Conservation (phyloP, 2,888 invertebrate genomes). For the Pseudolycoriella hygida region DNA sequence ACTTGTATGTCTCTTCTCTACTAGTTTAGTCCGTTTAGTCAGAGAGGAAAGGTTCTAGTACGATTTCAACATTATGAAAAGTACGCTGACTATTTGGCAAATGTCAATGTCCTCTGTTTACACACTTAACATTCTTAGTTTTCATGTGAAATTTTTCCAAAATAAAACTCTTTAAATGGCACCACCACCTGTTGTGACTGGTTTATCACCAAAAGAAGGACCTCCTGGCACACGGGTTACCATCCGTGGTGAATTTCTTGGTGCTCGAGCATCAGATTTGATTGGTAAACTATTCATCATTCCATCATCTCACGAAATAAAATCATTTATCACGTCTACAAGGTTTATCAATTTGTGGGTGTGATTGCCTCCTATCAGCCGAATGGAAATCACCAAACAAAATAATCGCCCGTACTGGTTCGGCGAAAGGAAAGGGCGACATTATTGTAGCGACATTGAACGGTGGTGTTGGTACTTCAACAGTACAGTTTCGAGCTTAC, state of each 20-base stretch:
- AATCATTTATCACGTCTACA: too few relatives aligned
- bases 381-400: constrained; percentile 98
- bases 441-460: constrained; percentile 74
- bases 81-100: too few relatives aligned
- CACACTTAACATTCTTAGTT: too few relatives aligned
- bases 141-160: too few relatives aligned
- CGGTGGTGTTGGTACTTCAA: constrained; percentile 32
- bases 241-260: constrained; percentile 90
- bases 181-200: constrained; percentile 79
- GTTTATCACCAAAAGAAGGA: constrained; percentile 96
- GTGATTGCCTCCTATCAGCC: constrained; percentile 73
- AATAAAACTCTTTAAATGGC: constrained; percentile 31
- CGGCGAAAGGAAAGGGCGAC: constrained; percentile 80
- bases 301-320: neutral
- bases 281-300: constrained; percentile 40
- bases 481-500: constrained; percentile 40
- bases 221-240: constrained; percentile 91
- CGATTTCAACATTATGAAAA: too few relatives aligned
- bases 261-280: constrained; percentile 67
- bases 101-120: too few relatives aligned
- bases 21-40: too few relatives aligned
- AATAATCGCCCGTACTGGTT: constrained; percentile 88
- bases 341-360: constrained; percentile 90
- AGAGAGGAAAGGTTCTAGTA: too few relatives aligned
- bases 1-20: too few relatives aligned